Percentiles rank a stretch among this genome's conserved stretches.
These are phyloP conservation scores for Rambutsinella grinnellia DNA, from an alignment of 2,888 invertebrate genomes.

Conservation along the genomic window DNA sequence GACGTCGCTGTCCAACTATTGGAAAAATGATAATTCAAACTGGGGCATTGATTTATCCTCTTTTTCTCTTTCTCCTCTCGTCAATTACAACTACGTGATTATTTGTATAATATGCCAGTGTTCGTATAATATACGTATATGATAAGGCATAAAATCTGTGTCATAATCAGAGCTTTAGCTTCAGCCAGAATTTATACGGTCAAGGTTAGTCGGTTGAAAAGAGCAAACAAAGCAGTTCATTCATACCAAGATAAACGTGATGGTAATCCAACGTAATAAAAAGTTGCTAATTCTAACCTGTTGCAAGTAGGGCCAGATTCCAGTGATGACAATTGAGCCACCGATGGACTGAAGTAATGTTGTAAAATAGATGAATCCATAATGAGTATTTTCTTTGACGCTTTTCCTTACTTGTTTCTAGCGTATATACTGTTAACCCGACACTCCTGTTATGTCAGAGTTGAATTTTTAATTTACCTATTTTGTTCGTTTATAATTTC, in stretches of 20 bases:
- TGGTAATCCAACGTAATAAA: too few relatives aligned
- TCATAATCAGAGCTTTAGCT: neutral
- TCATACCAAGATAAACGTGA: too few relatives aligned
- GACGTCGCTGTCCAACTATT: slow-evolving; percentile 82
- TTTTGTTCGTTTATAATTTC: too few relatives aligned
- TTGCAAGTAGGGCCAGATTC: slow-evolving; percentile 89
- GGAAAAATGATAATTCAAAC: slow-evolving; percentile 66
- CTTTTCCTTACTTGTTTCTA: slow-evolving; percentile 79
- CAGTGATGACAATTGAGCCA: slow-evolving; percentile 88
- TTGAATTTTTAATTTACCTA: too few relatives aligned
- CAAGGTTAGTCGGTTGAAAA: neutral
- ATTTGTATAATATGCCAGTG: neutral
- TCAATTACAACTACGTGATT: too few relatives aligned
- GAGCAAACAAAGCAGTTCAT: too few relatives aligned
- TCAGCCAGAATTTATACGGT: neutral
- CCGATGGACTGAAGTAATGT: slow-evolving; percentile 92
- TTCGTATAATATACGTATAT: neutral
- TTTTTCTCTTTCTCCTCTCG: neutral
- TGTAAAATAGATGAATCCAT: slow-evolving; percentile 86
- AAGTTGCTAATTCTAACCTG: slow-evolving; percentile 74
- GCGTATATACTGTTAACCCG: too few relatives aligned
- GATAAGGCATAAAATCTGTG: neutral
- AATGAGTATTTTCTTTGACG: slow-evolving; percentile 83
- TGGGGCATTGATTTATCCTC: neutral
- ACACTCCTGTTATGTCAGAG: too few relatives aligned